Conservation (phyloP, 1,140 invertebrate species). For the Zelostemma sp. region DNA sequence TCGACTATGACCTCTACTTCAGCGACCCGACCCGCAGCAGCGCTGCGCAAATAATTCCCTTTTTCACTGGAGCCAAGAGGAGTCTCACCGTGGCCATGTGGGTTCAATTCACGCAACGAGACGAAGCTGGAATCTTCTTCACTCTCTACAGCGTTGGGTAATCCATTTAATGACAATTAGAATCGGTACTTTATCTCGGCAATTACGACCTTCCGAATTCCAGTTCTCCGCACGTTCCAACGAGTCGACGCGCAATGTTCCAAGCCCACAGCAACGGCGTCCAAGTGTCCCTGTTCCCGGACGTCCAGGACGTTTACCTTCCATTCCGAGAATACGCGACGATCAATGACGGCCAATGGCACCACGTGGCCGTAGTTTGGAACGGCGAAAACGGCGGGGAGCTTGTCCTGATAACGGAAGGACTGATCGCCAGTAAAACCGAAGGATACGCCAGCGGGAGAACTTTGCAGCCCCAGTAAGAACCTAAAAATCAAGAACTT, state of each 20-base stretch:
- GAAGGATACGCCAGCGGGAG: constrained; percentile 87
- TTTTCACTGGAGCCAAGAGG: constrained; percentile 80
- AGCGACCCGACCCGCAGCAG: constrained; percentile 89
- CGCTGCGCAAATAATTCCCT: constrained; percentile 91
- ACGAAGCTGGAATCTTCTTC: constrained; percentile 93
- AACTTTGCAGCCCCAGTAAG: constrained; percentile 84
- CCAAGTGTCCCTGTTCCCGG: constrained; percentile 88
- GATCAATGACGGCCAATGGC: constrained; percentile 96
- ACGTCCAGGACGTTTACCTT: constrained; percentile 90
- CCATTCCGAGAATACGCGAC: constrained; percentile 93
- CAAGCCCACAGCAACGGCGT: constrained; percentile 93
- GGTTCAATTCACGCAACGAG: constrained; percentile 93
- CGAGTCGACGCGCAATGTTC: constrained; percentile 82
- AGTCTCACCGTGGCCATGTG: constrained; percentile 93
- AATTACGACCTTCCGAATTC: no score
- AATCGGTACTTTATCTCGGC: no score
- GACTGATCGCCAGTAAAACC: constrained; percentile 90
- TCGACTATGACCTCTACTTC: constrained; percentile 96
- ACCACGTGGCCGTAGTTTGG: constrained; percentile 95
- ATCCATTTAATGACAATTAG: background rate
- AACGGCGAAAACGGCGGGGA: constrained; percentile 87
- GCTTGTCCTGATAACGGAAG: constrained; percentile 91
- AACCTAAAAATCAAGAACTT: constrained; percentile 43
- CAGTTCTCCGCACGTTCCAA: constrained; percentile 83
- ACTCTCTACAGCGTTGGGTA: constrained; percentile 90